Evolutionary conservation across 2,113 vertebrate species (phyloP), one percentile per base, ranked within the genome.

Genomic region (Carassius carassius): DNA sequence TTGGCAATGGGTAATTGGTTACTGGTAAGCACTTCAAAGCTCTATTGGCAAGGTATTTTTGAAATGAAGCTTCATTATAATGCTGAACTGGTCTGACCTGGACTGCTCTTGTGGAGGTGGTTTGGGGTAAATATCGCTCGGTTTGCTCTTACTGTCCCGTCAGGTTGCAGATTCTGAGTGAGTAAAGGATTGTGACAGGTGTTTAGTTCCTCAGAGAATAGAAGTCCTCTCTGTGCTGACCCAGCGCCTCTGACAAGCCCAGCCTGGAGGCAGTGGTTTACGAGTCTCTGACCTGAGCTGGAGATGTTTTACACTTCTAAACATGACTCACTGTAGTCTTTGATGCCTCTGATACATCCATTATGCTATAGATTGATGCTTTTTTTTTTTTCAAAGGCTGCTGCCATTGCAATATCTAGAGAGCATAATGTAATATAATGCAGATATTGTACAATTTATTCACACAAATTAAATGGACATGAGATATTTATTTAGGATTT

Each of bases 121-220:
- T 62, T 79, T 63, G 21, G 44, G 25, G 73, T 83, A 32, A 76
- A 60, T 47, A 60, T 32, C 12, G 8, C 44, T 51, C 17, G 1
- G 17, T 47, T 62, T 47, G 47, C 1, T 76, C 56, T 62, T 49
- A 1, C 37, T 14, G 17, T 41, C 41, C 65, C 74, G 81, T 37
- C 44, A 47, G 41, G 69, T 73, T 81, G 72, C 79, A 70, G 23
- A 60, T 58, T 29, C 23, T 21, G 44, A 51, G 72, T 58, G 62
- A 65, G 65, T 80, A 79, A 82, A 75, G 75, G 62, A 60, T 63
- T 69, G 17, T 70, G 72, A 49, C 72, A 70, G 78, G 11, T 78
- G 69, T 44, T 67, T 63, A 44, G 49, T 49, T 75, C 37, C 78
- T 82, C 29, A 44, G 62, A 73, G 78, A 32, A 76, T 51, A 84